Evolutionary conservation across 2,888 invertebrate genomes (phyloP), one percentile per base, ranked within the genome.

Genomic region (Tanytarsus gracilentus): DNA sequence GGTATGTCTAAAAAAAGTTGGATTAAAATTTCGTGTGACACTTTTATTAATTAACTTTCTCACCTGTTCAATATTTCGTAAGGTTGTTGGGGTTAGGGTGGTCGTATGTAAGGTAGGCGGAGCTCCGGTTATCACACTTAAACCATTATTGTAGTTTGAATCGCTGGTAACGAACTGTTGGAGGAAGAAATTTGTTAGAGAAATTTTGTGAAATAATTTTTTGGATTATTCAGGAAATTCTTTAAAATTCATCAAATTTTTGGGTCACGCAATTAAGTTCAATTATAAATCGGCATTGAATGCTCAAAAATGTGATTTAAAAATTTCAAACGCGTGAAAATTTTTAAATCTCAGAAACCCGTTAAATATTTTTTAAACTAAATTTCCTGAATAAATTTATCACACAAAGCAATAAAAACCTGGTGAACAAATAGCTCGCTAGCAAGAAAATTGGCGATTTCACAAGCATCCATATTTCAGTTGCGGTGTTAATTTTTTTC

Each of bases 31-130:
- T 40, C 3, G 21, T n/a, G 7, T 39, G 3, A 36, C 6, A 33
- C 11, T 27, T 25, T 25, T 69, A 50, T 25, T 39, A 14, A 16
- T 14, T 6, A 39, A 39, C 8, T 18, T 2, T 51, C 61, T n/a
- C n/a, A 64, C 64, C 64, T 94, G 92, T 77, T 95, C 93, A 75
- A 95, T 90, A 77, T 83, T 86, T 69, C 91, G 84, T 71, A 95
- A 77, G 67, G 93, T 94, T 50, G 95, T 95, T 64, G 95, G 95
- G 66, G 96, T 96, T 68, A 96, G 79, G 70, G 92, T 94, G 70
- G 95, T 94, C 65, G 94, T 95, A 73, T 88, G 83, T 23, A n/a
- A n/a, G n/a, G n/a, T n/a, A 62, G 94, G 93, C 60, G 92, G 92
- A 69, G 93, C 90, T 70, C 90, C 90, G 72, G 87, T 88, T 75